Evolutionary conservation across 1,140 invertebrate species (phyloP), one percentile per base, ranked within the genome.

Genomic region (Latrodectus geometricus): DNA sequence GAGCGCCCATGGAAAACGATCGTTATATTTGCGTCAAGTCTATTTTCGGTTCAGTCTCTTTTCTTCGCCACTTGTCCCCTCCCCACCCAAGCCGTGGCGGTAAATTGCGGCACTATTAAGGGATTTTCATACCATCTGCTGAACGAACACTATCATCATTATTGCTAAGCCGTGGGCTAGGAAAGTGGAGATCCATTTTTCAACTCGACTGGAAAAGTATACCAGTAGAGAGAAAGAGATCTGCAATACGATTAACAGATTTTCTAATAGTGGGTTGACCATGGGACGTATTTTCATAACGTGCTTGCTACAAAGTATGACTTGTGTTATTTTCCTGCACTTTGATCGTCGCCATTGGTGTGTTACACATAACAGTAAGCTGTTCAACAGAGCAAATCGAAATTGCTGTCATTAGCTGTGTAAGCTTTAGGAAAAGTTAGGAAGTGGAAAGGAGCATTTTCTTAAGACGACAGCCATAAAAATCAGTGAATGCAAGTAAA

Each of bases 21-120:
- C 49, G 17, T 61, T 61, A 61, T 48, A 73, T 75, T 75, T 75
- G 73, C 73, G 52, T 75, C 49, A 56, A 56, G 73, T 75, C 73
- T 56, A 75, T 75, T 75, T 75, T 75, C 50, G 20, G 73, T 21
- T 75, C 73, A 48, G 20, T 17, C 49, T n/a, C 17, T 54, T 52
- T 75, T 75, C 52, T 56, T 73, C 23, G 23, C 70, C 2, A 61
- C 17, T 3, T 56, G 14, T 8, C 3, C 54, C 17, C 54, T 8
- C 54, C 54, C 0, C 54, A 61, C 54, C 54, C 54, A 50, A 20
- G 73, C 8, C 15, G 73, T 54, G 73, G 73, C 73, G 49, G 73
- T 75, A 75, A 75, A 75, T 75, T 75, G 50, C 73, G 49, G 49
- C n/a, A 54, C 52, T 75, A 75, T 75, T 75, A 75, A 75, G 73